Base-by-base conservation (phyloP, 2,797 vertebrate genomes). In the Arrhamphus sclerolepis region DNA sequence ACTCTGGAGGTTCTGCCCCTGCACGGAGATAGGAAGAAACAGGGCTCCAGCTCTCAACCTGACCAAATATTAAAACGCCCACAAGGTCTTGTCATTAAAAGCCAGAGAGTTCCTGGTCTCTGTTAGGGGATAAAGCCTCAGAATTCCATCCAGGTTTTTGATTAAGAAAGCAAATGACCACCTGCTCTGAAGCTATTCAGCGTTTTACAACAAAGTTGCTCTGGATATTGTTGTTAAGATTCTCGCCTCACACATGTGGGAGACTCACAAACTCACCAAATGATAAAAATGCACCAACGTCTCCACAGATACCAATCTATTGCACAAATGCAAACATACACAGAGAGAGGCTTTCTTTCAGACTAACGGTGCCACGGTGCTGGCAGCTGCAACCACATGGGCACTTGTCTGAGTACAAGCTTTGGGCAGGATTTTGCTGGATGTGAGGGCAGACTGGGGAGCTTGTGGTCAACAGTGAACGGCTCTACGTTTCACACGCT, bases 81-180 rank as follows among this genome's bases (percentile, higher is more conserved):
- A n/a, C n/a, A n/a, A n/a, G n/a, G n/a, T n/a, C n/a, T n/a, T n/a
- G n/a, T 7, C 78, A 81, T 70, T 56, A 71, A 53, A 79, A 70
- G 47, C 48, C 66, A 1, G 7, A 34, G 59, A 71, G 65, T 61
- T 59, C 42, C 48, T 20, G 41, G 24, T 58, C 49, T 73, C 43
- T 4, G 29, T 6, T 7, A 7, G 29, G 29, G 10, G 29, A 20
- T 47, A 77, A 80, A 76, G 38, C 59, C 31, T 59, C 77, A 85
- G 87, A 85, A 90, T 87, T 87, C 66, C 6, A 4, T 50, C 66
- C 55, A 41, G 77, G 71, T 85, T 87, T 84, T 72, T 72, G 53
- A 82, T 86, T 84, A 83, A 75, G 81, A 67, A 75, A 66, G 83
- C 70, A 77, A 72, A 76, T 71, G 75, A 83, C 67, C 74, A 67